A percentile compares a stretch with the other conserved stretches of the same genome.
These are phyloP conservation scores for Blera fallax DNA, from an alignment of 2,888 invertebrate genomes.

Conservation along the genomic window DNA sequence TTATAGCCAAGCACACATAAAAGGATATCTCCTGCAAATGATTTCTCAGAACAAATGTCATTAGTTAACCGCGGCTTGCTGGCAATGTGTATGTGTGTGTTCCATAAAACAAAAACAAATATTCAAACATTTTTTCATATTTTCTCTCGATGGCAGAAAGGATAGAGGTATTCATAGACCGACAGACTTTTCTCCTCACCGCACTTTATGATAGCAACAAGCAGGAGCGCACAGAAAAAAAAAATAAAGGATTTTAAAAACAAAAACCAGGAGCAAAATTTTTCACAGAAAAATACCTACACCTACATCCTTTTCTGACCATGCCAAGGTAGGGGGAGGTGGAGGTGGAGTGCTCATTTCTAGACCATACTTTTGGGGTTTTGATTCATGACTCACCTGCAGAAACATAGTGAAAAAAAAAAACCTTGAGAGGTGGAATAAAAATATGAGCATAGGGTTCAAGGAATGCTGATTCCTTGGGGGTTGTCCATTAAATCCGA, in stretches of 20 bases:
- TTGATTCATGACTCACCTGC: slow-evolving; percentile 39
- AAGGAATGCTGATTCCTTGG: slow-evolving; percentile 6
- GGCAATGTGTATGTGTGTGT: background rate
- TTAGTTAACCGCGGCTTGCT: slow-evolving; percentile 55
- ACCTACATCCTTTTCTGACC: background rate
- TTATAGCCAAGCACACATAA: background rate
- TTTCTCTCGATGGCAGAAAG: background rate
- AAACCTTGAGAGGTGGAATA: background rate
- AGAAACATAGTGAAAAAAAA: background rate
- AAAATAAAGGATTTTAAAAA: background rate
- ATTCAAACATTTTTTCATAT: background rate
- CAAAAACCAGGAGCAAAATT: background rate
- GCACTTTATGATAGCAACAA: slow-evolving; percentile 52
- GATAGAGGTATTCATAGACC: background rate
- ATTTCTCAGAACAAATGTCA: slow-evolving; percentile 69
- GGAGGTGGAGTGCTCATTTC: background rate
- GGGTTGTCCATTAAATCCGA: slow-evolving; percentile 27
- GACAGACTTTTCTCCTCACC: background rate
- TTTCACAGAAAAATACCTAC: background rate
- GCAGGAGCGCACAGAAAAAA: background rate
- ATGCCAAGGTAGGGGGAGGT: background rate
- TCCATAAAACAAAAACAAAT: background rate
- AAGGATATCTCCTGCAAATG: slow-evolving; percentile 56
- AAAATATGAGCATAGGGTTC: background rate
- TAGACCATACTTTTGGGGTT: background rate